A percentile compares a stretch with the other conserved stretches of the same genome.
phyloP scores from a whole-genome alignment of 1,140 invertebrate genomes.

The Pogonus chalceus region DNA sequence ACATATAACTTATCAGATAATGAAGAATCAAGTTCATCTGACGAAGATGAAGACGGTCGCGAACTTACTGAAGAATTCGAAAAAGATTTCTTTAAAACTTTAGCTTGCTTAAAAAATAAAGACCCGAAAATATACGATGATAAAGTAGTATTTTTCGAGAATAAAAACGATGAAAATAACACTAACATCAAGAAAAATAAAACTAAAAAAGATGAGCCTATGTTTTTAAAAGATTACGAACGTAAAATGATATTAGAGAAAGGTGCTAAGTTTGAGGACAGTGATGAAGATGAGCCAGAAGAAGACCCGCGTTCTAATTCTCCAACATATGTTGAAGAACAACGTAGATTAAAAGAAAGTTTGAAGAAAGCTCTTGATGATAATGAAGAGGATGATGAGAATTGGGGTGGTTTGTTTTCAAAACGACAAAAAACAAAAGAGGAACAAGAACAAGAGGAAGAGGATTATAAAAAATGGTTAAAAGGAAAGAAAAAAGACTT shows the following conservation, averaged over 20 bases:
- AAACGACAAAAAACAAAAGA: constrained; percentile 50
- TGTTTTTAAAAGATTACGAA: constrained; percentile 73
- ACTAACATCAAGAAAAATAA: constrained; percentile 29
- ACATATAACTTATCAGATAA: constrained; percentile 28
- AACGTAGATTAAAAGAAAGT: constrained; percentile 56
- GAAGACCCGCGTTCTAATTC: constrained; percentile 20
- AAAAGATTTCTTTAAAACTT: constrained; percentile 75
- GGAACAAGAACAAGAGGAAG: constrained; percentile 51
- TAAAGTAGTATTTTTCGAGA: constrained; percentile 61
- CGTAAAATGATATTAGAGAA: constrained; percentile 62
- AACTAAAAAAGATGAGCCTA: constrained; percentile 44
- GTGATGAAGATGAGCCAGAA: constrained; percentile 37
- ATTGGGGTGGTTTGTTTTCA: constrained; percentile 46
- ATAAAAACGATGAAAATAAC: constrained; percentile 26
- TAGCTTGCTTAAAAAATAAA: constrained; percentile 75
- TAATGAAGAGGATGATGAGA: constrained; percentile 40
- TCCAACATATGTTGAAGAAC: constrained; percentile 57
- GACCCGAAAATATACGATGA: constrained; percentile 82
- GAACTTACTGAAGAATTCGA: constrained; percentile 56
- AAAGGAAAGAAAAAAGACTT: constrained; percentile 62
- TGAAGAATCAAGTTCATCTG: constrained; percentile 27
- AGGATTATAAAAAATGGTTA: constrained; percentile 71
- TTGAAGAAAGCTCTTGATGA: constrained; percentile 44
- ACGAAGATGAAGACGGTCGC: constrained; percentile 52
- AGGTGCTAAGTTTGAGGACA: constrained; percentile 48